These are phyloP conservation scores for Microtus oregoni DNA, from an alignment of 2,113 vertebrate species.

Conservation along the genomic window DNA sequence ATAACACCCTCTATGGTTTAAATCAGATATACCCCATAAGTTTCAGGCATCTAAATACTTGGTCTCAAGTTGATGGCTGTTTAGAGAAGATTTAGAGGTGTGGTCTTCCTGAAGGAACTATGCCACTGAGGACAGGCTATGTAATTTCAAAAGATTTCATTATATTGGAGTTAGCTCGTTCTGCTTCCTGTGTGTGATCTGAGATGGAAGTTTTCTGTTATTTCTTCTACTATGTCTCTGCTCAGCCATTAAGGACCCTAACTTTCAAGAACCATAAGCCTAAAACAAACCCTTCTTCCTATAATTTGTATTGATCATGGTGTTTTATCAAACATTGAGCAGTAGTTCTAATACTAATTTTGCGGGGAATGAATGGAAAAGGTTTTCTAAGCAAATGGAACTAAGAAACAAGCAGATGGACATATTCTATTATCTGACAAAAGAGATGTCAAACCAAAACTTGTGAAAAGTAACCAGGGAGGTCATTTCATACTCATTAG, in stretches of 20 bases:
- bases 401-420: background rate
- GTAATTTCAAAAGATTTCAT: background rate
- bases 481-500: background rate
- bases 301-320: no score
- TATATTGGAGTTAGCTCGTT: background rate
- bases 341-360: background rate
- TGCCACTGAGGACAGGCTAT: no score
- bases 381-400: no score
- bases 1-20: background rate
- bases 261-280: no score
- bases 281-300: no score
- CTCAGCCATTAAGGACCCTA: no score
- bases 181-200: background rate
- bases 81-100: background rate
- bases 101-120: background rate
- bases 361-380: background rate
- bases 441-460: background rate
- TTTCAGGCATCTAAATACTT: background rate
- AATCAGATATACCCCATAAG: background rate
- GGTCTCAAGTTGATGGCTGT: background rate
- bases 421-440: background rate
- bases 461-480: background rate
- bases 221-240: no score
- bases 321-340: background rate
- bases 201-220: no score